Evolutionary conservation across 1,140 invertebrate species (phyloP).

Genomic region (Drosophila punjabiensis): DNA sequence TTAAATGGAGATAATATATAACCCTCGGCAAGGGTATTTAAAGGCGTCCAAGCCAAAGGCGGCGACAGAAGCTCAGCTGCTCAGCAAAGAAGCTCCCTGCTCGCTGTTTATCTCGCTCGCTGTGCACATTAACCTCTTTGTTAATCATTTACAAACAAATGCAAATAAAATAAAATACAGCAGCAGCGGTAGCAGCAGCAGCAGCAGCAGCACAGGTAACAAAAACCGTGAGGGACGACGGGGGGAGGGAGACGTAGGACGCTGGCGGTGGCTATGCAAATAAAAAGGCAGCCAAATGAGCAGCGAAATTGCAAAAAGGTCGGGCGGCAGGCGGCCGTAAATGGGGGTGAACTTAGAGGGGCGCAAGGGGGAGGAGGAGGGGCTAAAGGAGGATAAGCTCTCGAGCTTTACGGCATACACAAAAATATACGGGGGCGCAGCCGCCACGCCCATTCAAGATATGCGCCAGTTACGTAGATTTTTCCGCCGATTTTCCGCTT

Average conservation of each 20-base stretch:
- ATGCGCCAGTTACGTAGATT: conserved; percentile 17
- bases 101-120: conserved; percentile 60
- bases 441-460: conserved; percentile 36
- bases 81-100: conserved; percentile 32
- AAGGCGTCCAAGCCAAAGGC: conserved; percentile 3
- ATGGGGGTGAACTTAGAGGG: neutral
- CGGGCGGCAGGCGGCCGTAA: conserved; percentile 12
- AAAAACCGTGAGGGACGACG: conserved; percentile 4
- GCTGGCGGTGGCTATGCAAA: conserved; percentile 61
- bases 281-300: conserved; percentile 71
- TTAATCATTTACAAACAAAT: conserved; percentile 84
- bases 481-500: neutral
- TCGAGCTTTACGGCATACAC: conserved; percentile 43
- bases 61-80: conserved; percentile 35
- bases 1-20: too few species aligned
- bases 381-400: conserved; percentile 27
- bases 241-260: neutral
- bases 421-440: conserved; percentile 26
- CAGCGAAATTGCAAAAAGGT: conserved; percentile 64
- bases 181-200: conserved; percentile 2
- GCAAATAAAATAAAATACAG: conserved; percentile 80
- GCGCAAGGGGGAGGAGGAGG: neutral
- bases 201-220: conserved; percentile 22
- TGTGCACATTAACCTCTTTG: conserved; percentile 81
- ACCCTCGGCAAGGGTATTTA: neutral